Conservation (phyloP, 1,140 invertebrate species). For the Nylanderia fulva region DNA sequence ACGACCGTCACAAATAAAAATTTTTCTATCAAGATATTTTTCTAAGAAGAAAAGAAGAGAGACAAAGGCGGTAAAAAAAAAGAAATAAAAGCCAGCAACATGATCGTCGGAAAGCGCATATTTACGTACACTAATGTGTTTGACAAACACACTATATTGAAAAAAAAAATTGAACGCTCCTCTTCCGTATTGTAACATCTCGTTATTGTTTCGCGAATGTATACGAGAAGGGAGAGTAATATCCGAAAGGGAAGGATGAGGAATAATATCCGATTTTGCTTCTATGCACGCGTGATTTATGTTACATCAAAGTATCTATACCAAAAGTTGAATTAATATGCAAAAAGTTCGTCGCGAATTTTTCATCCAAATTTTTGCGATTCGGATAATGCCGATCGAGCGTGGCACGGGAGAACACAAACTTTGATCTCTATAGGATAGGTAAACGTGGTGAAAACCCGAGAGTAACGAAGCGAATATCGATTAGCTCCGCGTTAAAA, state of each 20-base stretch:
- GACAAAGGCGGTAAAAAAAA: neutral
- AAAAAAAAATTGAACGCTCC: slow-evolving; percentile 1
- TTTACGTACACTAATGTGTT: slow-evolving; percentile 64
- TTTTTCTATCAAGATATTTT: no score
- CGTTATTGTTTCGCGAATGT: neutral
- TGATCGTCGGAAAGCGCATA: slow-evolving; percentile 28
- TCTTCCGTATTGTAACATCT: neutral
- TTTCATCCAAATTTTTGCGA: slow-evolving; percentile 4
- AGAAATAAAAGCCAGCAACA: neutral
- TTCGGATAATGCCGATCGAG: neutral
- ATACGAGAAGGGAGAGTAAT: neutral
- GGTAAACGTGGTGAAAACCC: slow-evolving; percentile 30
- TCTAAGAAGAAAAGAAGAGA: neutral
- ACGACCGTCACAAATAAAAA: neutral
- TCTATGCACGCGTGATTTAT: neutral
- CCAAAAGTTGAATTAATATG: slow-evolving; percentile 17
- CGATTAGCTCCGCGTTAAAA: slow-evolving; percentile 32
- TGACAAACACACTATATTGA: slow-evolving; percentile 45
- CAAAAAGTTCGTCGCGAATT: neutral
- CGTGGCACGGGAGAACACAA: neutral
- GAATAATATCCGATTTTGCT: neutral
- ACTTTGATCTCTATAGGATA: slow-evolving; percentile 26
- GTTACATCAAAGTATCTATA: neutral
- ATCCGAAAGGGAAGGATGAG: no score
- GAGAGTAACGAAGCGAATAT: slow-evolving; percentile 34